Base-by-base conservation (phyloP, 2,797 vertebrate genomes). In the Crocodylus rhombifer region DNA sequence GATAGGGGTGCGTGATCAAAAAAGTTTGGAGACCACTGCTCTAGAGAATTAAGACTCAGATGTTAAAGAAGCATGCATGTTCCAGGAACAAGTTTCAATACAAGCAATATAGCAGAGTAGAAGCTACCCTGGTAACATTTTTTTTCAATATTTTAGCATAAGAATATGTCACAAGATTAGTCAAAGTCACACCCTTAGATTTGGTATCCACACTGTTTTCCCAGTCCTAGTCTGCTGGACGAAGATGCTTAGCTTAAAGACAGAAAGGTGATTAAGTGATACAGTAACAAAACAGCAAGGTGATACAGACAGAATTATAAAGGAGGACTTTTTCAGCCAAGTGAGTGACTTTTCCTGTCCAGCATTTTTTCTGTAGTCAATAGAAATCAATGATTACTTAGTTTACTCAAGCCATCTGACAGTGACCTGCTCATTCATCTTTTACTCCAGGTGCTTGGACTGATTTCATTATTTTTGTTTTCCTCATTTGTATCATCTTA, bases 341-440 rank as follows among this genome's bases (percentile, higher is more conserved):
- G 13, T 30, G 26, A 51, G 10, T 51, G 56, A 71, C 67, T 86
- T 65, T 91, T 84, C 77, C 82, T 60, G 36, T 84, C 60, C 28
- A 56, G 5, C 51, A 26, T 28, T 94, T 57, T 86, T 67, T 16
- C 23, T 56, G 23, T 65, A 28, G n/a, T 87, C 78, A 87, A 73
- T 91, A 91, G 90, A 92, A 95, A 91, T 63, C 82, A 88, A 71
- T 86, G 75, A 67, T 51, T 84, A 36, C 91, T 92, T 51, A 51
- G 42, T 51, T 81, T 62, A 85, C 36, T 82, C 11, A 14, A 36
- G 15, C 21, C 26, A 89, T 67, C 77, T 82, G 77, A 87, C 84
- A 85, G 15, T 28, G 28, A 21, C 26, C 83, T 86, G 58, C 77
- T 84, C 69, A 80, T 60, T 77, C 63, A 94, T 75, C 80, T 92